Evolutionary conservation across 2,797 vertebrate species (phyloP).

Genomic region (Lithobates sylvaticus): DNA sequence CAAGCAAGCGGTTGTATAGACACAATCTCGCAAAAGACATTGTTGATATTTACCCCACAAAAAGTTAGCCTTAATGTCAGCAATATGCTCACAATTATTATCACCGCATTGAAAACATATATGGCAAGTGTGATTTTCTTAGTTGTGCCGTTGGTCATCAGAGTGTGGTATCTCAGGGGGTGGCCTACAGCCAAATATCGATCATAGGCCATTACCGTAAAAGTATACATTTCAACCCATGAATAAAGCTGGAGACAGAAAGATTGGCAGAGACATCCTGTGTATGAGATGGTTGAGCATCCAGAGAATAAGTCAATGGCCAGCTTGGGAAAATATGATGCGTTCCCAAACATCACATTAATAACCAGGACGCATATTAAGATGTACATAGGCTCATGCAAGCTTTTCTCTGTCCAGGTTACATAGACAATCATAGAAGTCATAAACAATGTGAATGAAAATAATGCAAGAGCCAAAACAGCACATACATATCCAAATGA

Average conservation of each 20-base stretch:
- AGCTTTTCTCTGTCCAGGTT: too few species aligned
- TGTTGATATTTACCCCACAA: constrained; percentile 1
- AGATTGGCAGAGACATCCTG: constrained; percentile 5
- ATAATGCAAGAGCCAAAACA: too few species aligned
- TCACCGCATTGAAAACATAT: not conserved
- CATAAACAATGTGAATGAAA: too few species aligned
- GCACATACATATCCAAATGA: too few species aligned
- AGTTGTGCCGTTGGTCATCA: constrained; percentile 6
- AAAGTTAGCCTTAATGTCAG: not conserved
- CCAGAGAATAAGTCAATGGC: not conserved
- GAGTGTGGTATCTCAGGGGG: constrained; percentile 7
- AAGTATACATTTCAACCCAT: not conserved
- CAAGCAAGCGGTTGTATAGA: constrained; percentile 6
- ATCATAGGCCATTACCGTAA: constrained; percentile 31
- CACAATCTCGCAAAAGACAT: constrained; percentile 19
- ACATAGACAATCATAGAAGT: too few species aligned
- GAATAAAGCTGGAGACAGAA: constrained; percentile 1
- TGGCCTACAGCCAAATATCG: constrained; percentile 25
- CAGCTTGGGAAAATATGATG: constrained; percentile 4
- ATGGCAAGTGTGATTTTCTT: not conserved
- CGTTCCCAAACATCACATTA: constrained; percentile 28
- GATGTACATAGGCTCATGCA: too few species aligned
- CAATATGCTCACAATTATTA: not conserved
- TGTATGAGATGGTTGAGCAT: not conserved
- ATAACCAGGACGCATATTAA: not conserved